A percentile compares a stretch with the other conserved stretches of the same genome.
These are phyloP conservation scores for Hirundichthys speculiger DNA, from an alignment of 2,113 vertebrate genomes.

Conservation along the genomic window DNA sequence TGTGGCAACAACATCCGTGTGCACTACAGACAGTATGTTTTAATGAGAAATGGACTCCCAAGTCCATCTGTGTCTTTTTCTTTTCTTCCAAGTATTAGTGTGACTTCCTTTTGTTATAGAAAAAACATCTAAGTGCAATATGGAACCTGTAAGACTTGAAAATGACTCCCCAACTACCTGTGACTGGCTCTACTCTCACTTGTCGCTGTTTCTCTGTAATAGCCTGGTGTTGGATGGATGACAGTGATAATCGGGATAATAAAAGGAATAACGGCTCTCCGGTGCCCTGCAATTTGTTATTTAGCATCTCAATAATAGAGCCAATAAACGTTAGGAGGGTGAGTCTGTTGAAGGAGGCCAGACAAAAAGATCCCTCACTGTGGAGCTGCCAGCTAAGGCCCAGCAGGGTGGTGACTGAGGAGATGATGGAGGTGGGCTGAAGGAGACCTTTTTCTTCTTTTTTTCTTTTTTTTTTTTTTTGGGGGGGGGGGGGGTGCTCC, in stretches of 20 bases:
- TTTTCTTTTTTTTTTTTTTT: conserved; percentile 2
- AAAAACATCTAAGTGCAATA: no score
- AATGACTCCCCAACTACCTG: no score
- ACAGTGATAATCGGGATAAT: conserved; percentile 55
- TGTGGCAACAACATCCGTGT: conserved; percentile 19
- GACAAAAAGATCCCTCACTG: neutral
- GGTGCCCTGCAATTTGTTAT: conserved; percentile 45
- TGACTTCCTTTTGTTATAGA: no score
- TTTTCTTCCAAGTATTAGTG: no score
- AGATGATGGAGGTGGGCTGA: neutral
- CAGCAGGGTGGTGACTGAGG: neutral
- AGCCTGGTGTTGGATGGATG: conserved; percentile 48
- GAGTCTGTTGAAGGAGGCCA: conserved; percentile 1
- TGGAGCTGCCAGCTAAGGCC: conserved; percentile 38
- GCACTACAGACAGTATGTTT: conserved; percentile 38
- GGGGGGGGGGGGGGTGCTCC: no score
- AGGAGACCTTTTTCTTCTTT: neutral
- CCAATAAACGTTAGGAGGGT: conserved; percentile 30
- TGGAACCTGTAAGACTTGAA: no score
- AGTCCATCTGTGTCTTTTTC: no score
- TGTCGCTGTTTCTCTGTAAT: conserved; percentile 29
- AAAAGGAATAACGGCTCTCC: conserved; percentile 55
- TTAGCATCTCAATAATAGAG: conserved; percentile 42
- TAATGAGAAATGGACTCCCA: conserved; percentile 47
- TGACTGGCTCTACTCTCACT: conserved; percentile 8